Evolutionary conservation across 2,888 invertebrate species (phyloP), one percentile per base, ranked within the genome.

Genomic region (Agrypnus murinus): DNA sequence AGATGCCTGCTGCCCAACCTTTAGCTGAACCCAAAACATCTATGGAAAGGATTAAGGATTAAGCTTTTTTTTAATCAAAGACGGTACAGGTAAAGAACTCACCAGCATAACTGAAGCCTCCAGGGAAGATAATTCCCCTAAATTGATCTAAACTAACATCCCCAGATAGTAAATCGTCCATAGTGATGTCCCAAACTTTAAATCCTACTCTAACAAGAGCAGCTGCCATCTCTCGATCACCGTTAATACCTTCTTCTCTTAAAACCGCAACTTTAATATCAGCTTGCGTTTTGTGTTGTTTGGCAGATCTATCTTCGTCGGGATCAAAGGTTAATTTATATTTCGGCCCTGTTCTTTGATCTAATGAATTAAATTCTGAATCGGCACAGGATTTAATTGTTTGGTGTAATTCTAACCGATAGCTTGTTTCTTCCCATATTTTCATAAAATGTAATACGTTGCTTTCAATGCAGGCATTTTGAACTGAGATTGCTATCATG

Each of bases 31-130:
- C 99, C 59, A 98, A 87, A 0, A 98, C 99, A 84, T 96, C 96
- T 93, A 83, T 14, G 81, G 14, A 14, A 32, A 53, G 34, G 14
- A 45, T 43, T 7, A 12, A 43, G 5, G 5, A 43, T 43, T 43
- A 43, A 43, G 10, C 4, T 43, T 43, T 43, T 43, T 43, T 14
- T 43, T 6, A 43, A 43, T 32, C 72, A 38, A 15, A 31, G 15
- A 38, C 53, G n/a, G 4, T 45, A 14, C 8, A 12, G 4, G 12
- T 5, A 55, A 9, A 17, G 15, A 34, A 74, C 72, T 80, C 85
- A 93, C 97, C 97, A 46, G 97, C 98, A 85, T 98, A 99, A 85
- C 98, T 98, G 85, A 99, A 99, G n/a, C 99, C 99, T 12, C 97
- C 99, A 0, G 98, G 98, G 84, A 99, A 99, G 55, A 97, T 91